These are phyloP conservation scores for Pterocles orientalis DNA, from an alignment of 2,113 vertebrate species.

Conservation along the genomic window DNA sequence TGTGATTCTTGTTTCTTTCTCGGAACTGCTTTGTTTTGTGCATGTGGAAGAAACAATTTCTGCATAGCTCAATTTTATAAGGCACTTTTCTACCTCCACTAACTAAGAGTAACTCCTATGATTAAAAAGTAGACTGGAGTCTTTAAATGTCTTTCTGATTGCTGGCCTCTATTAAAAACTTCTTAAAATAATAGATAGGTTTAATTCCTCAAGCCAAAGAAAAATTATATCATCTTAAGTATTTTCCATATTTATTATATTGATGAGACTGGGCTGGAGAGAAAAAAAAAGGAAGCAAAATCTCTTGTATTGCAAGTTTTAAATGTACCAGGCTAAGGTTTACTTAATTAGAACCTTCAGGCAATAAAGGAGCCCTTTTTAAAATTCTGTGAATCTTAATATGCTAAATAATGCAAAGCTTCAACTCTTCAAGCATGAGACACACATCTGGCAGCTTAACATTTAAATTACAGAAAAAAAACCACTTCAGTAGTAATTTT, in stretches of 20 bases:
- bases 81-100: not conserved
- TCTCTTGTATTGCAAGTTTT: slow-evolving; percentile 97
- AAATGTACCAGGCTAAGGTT: slow-evolving; percentile 99
- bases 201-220: slow-evolving; percentile 93
- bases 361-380: slow-evolving; percentile 98
- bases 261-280: slow-evolving; percentile 87
- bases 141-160: slow-evolving; percentile 87
- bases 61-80: slow-evolving; percentile 32
- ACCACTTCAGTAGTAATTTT: slow-evolving; percentile 93
- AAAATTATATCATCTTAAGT: slow-evolving; percentile 89
- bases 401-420: slow-evolving; percentile 99
- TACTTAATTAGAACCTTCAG: slow-evolving; percentile 99
- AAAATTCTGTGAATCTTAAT: slow-evolving; percentile 99
- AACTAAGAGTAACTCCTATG: slow-evolving; percentile 61
- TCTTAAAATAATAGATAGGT: slow-evolving; percentile 95
- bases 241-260: slow-evolving; percentile 97
- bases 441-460: slow-evolving; percentile 99
- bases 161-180: slow-evolving; percentile 91
- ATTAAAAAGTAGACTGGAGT: slow-evolving; percentile 80
- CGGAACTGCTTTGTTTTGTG: slow-evolving; percentile 25
- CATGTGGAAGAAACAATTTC: slow-evolving; percentile 9
- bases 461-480: slow-evolving; percentile 95
- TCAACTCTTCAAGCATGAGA: slow-evolving; percentile 99
- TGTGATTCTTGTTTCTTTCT: slow-evolving; percentile 15
- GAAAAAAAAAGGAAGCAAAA: slow-evolving; percentile 78